phyloP scores from a whole-genome alignment of 2,888 invertebrate species.

The Platerodrilus igneus region DNA sequence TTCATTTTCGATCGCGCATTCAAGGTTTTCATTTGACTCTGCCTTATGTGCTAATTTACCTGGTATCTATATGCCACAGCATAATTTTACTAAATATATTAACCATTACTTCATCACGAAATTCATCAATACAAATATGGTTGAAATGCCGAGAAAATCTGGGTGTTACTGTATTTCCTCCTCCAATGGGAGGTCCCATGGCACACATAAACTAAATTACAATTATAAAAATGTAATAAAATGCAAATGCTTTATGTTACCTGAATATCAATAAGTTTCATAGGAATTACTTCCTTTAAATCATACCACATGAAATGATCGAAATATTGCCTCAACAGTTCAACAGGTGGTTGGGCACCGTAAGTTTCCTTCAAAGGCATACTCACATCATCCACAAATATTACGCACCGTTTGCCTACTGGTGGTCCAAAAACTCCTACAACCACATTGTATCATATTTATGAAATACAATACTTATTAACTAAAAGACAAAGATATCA shows the following conservation, averaged over 20 bases:
- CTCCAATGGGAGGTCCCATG: constrained; percentile 76
- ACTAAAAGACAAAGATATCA: too few relatives aligned
- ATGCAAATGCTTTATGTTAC: constrained; percentile 46
- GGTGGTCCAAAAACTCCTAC: constrained; percentile 87
- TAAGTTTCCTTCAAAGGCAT: constrained; percentile 88
- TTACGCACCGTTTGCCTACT: constrained; percentile 79
- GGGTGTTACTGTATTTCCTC: constrained; percentile 74
- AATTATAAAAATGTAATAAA: constrained; percentile 10
- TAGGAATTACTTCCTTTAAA: constrained; percentile 69
- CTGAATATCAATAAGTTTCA: constrained; percentile 81
- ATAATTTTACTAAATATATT: constrained; percentile 87
- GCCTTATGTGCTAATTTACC: constrained; percentile 49
- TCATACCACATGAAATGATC: constrained; percentile 92
- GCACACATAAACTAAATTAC: constrained; percentile 73
- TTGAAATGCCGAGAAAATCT: constrained; percentile 85
- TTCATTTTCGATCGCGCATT: background rate
- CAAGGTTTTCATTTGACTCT: background rate
- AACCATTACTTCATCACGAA: constrained; percentile 76
- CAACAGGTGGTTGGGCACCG: constrained; percentile 93
- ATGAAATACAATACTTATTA: too few relatives aligned
- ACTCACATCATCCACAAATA: constrained; percentile 95
- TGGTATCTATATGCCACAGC: constrained; percentile 93
- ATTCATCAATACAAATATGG: constrained; percentile 82
- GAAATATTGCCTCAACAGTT: constrained; percentile 83
- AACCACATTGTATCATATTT: too few relatives aligned